Base-by-base conservation (phyloP, 2,113 vertebrate genomes). In the Otocyon megalotis region DNA sequence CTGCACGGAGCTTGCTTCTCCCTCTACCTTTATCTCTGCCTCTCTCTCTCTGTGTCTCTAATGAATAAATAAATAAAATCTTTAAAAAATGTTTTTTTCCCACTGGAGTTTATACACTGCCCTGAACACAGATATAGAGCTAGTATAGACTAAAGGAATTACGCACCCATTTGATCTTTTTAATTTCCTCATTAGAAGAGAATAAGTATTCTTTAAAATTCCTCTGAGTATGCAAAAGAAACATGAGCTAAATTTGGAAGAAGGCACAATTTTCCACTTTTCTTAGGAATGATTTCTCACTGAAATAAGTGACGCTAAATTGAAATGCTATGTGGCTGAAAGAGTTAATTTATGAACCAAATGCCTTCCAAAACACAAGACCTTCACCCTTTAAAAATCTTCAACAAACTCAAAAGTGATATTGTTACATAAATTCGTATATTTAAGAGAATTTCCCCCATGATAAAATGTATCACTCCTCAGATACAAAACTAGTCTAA, bases 341-440 rank as follows among this genome's bases (percentile, higher is more conserved):
- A 60, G 26, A 82, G 17, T 58, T 53, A 81, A 92, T 83, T 83
- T 86, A 87, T 83, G 58, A 93, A 63, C 32, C 92, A 88, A 96
- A 88, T 84, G n/a, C 11, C 79, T 89, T 80, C 43, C 17, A 84
- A 74, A 92, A 65, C 35, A 90, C 8, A 96, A 69, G 62, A 62
- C n/a, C 10, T 81, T 62, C 30, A 60, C 2, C n/a, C 37, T 72
- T 14, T 94, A 83, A 85, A 79, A 77, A 26, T 87, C 48, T 62
- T 94, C 53, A 62, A 82, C 62, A 88, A 88, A 91, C n/a, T 67
- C 54, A 56, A 92, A 96, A 84, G 62, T 74, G 24, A 74, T 10
- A 86, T 20, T 58, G 32, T 63, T 90, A 72, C 4, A 92, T 28
- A 93, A 95, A 90, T 79, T 60, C 32, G 79, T 50, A 62, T 80